Percentiles rank a stretch among this genome's conserved stretches.
Conservation (phyloP, 2,113 vertebrate species). For the Sphaerodactylus townsendi region DNA sequence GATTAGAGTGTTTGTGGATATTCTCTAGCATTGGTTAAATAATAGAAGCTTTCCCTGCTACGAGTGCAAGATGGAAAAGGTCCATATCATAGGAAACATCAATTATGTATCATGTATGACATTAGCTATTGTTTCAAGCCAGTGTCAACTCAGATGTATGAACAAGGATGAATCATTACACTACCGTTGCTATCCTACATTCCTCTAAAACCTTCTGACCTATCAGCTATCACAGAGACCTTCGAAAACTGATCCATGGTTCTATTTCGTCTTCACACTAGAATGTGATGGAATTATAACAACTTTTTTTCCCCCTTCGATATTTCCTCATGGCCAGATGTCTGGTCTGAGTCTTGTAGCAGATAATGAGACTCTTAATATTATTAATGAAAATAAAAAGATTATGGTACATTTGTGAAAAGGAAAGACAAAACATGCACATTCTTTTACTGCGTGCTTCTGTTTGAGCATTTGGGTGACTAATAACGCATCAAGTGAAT, state of each 20-base stretch:
- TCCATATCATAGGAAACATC: background rate
- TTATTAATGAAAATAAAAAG: background rate
- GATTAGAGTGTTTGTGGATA: background rate
- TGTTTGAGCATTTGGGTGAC: background rate
- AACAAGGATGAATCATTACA: background rate
- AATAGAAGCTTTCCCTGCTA: background rate
- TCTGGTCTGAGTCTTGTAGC: background rate
- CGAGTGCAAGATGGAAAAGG: background rate
- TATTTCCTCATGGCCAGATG: background rate
- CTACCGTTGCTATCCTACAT: too few species aligned
- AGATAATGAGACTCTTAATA: background rate
- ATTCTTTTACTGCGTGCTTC: background rate
- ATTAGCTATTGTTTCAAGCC: background rate
- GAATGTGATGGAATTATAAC: background rate
- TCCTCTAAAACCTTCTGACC: background rate
- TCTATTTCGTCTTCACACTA: background rate
- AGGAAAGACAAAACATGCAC: background rate
- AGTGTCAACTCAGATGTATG: background rate
- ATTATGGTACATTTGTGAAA: background rate
- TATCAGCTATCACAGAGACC: background rate
- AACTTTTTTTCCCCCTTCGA: background rate
- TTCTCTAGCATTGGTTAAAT: background rate
- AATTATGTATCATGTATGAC: background rate
- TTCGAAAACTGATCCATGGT: background rate
- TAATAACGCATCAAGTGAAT: background rate